These are phyloP conservation scores for Rhinopomastus cyanomelas DNA, from an alignment of 2,113 vertebrate species.

Conservation along the genomic window DNA sequence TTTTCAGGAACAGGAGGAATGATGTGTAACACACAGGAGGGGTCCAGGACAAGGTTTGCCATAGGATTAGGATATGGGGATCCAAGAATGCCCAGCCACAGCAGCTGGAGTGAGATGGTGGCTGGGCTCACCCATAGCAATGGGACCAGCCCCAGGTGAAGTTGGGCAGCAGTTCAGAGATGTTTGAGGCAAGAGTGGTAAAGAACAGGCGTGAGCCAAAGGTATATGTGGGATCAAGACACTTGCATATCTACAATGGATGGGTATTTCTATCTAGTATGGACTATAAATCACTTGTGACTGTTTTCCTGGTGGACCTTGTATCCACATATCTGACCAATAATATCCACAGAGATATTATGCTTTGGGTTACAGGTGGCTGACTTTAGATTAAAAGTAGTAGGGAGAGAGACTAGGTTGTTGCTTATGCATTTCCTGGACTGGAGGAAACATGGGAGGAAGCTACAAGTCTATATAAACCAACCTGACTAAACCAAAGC, in stretches of 20 bases:
- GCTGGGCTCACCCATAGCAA: fast-evolving
- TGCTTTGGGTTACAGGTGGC: neutral
- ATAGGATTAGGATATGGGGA: neutral
- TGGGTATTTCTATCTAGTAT: neutral
- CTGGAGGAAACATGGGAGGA: neutral
- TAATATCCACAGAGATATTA: neutral
- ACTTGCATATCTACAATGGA: neutral
- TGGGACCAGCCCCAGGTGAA: fast-evolving
- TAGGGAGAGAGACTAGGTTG: neutral
- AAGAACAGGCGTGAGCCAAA: fast-evolving
- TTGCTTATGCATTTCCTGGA: fast-evolving
- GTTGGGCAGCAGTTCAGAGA: fast-evolving
- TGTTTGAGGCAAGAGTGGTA: fast-evolving
- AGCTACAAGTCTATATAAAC: neutral
- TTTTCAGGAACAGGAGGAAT: neutral
- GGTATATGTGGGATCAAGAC: neutral
- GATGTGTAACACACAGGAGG: fast-evolving
- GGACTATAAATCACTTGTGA: neutral
- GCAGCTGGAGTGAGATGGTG: fast-evolving
- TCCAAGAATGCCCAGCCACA: neutral
- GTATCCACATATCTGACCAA: fast-evolving
- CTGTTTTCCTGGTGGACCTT: neutral
- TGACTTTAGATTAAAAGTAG: neutral
- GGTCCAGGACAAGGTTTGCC: too few species aligned
- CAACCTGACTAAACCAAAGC: neutral